Base-by-base conservation (phyloP, 2,797 vertebrate species). In the Champsocephalus gunnari region DNA sequence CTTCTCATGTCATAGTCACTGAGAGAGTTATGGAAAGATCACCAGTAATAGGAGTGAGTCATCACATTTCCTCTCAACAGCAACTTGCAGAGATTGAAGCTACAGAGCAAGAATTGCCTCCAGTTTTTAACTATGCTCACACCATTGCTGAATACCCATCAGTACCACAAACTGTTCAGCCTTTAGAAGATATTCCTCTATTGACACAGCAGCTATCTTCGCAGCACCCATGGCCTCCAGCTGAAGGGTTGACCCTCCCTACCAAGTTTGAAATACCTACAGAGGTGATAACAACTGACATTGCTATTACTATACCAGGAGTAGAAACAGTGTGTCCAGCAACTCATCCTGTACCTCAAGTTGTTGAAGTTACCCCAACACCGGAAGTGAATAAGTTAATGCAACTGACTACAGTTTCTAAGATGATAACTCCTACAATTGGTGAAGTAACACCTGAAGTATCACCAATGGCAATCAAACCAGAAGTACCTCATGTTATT, bases 281-380 rank as follows among this genome's bases (percentile, higher is more conserved):
- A 80, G 79, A 86, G 16, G 55, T 71, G 63, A 63, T 83, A 77
- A 21, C 70, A 80, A 44, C 48, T 56, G 85, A 87, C 4, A 44
- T 53, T 53, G 28, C 17, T 79, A 16, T 53, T 72, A 79, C 38
- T 78, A 60, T 82, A 44, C 87, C 84, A 73, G 80, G 58, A 66
- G 64, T 80, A 59, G 66, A 77, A 83, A 58, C 73, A 64, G 67
- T 80, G 54, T 71, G 49, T 58, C 65, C 81, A 71, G 60, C 84
- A 38, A 38, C 53, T 34, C 50, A 82, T 63, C 32, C 38, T 59
- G 17, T 24, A 56, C 51, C 73, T 55, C 7, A 62, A 17, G 48
- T 55, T 43, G 24, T 53, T 70, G 73, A 80, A 66, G 32, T 87
- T 56, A 72, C 17, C 19, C 58, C 62, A 74, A 57, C n/a, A 74